phyloP scores from a whole-genome alignment of 2,797 vertebrate genomes.

The Hephaestus fuliginosus region DNA sequence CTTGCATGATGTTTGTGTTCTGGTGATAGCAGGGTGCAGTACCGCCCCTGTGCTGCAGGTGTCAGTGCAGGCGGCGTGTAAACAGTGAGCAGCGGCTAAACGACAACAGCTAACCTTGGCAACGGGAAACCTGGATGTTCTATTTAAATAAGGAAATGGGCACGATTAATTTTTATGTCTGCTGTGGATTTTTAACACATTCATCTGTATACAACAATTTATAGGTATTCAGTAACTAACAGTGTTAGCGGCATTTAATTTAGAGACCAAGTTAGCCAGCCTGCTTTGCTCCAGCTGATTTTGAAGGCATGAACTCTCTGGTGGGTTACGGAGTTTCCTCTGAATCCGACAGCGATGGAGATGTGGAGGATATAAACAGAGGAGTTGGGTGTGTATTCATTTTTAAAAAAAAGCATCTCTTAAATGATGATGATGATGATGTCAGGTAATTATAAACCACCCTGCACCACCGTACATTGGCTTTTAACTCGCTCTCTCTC shows the following conservation, averaged over 20 bases:
- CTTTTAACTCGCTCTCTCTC: neutral
- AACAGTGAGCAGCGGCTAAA: constrained; percentile 24
- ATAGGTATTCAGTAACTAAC: neutral
- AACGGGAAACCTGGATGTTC: neutral
- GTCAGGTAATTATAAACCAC: no score
- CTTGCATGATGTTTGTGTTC: neutral
- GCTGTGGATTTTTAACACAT: neutral
- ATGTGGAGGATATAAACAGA: constrained; percentile 48
- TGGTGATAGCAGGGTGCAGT: constrained; percentile 41
- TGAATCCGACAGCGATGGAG: constrained; percentile 84
- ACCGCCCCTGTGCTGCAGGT: constrained; percentile 49
- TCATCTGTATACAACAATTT: rapidly evolving
- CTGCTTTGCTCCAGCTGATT: constrained; percentile 21
- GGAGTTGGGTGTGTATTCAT: constrained; percentile 38
- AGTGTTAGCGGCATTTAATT: neutral
- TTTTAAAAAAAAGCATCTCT: no score
- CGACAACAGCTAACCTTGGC: constrained; percentile 18
- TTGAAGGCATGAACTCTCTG: constrained; percentile 78
- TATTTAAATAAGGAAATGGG: neutral
- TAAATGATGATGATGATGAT: neutral
- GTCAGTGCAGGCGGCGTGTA: constrained; percentile 40
- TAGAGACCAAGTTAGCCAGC: constrained; percentile 20
- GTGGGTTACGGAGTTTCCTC: constrained; percentile 87
- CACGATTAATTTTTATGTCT: rapidly evolving
- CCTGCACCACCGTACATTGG: rapidly evolving